Base-by-base conservation (phyloP, 2,888 invertebrate genomes). In the Apamea anceps region DNA sequence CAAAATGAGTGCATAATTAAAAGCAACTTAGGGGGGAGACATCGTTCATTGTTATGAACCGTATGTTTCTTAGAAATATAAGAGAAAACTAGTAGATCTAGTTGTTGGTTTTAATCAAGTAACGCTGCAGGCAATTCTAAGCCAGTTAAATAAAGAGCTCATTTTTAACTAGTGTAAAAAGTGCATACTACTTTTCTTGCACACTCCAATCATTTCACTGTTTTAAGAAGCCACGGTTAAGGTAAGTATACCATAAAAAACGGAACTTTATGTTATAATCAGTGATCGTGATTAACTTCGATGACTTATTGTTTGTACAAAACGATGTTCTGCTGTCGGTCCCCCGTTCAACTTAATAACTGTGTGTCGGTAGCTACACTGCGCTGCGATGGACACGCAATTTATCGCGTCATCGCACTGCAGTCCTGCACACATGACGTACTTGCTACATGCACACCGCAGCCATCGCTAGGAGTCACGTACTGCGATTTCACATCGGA, bases 321-420 rank as follows among this genome's bases (percentile, higher is more conserved):
- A 70, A 12, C 5, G 2, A 48, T 54, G 71, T 80, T 63, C 25
- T 18, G 15, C 32, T 60, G 37, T 67, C n/a, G 32, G 10, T 60
- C 10, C 54, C 32, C 32, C 8, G 48, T 48, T 54, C 60, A 65
- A 42, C 65, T 73, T 62, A 77, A 75, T 77, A 75, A 51, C 37
- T 70, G 62, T n/a, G 28, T 5, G 25, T n/a, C 63, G 54, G 77
- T 54, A n/a, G 68, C 28, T 21, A 71, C 75, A 42, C 21, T 60
- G 32, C n/a, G 28, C 74, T 76, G 77, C 75, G 75, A 60, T 74
- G 82, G 87, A 88, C 82, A 80, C 66, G 72, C 88, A 89, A 88
- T 86, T 89, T 80, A 60, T 72, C 75, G 81, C 84, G 81, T 80
- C 84, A 88, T 81, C 88, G 89, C 81, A 65, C 72, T 51, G 13